Evolutionary conservation across 2,797 vertebrate genomes (phyloP).

Genomic region (Neosilurus mollespiculum): DNA sequence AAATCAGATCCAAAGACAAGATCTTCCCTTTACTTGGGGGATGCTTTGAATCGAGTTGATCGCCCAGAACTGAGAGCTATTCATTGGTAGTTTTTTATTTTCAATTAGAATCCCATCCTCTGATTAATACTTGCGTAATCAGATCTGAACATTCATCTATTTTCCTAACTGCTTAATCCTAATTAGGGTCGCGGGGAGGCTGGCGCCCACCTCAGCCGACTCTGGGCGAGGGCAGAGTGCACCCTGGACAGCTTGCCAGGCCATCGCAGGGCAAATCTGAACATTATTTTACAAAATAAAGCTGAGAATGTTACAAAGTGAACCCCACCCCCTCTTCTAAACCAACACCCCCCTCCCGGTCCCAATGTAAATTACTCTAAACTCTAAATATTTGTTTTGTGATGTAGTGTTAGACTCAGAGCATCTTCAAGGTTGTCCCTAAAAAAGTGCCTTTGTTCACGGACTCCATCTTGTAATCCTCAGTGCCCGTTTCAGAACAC

Average conservation of each 20-base stretch:
- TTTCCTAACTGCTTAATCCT: too few relatives aligned
- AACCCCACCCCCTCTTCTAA: constrained; percentile 47
- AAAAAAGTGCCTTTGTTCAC: constrained; percentile 84
- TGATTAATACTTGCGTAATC: constrained; percentile 33
- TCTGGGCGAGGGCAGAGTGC: too few relatives aligned
- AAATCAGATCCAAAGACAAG: constrained; percentile 56
- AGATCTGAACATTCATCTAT: too few relatives aligned
- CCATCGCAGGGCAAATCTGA: not conserved
- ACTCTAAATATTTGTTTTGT: constrained; percentile 80
- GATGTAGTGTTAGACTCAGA: constrained; percentile 81
- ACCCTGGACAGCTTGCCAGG: too few relatives aligned
- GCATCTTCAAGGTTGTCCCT: constrained; percentile 82
- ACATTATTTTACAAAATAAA: constrained; percentile 16
- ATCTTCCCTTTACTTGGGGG: constrained; percentile 69
- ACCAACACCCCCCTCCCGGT: constrained; percentile 41
- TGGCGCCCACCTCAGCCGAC: too few relatives aligned
- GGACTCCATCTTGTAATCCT: constrained; percentile 79
- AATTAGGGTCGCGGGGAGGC: too few relatives aligned
- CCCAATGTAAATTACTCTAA: constrained; percentile 77
- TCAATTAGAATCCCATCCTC: constrained; percentile 56
- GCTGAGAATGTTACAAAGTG: constrained; percentile 34
- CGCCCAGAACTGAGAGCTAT: constrained; percentile 30
- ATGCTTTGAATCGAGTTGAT: constrained; percentile 59
- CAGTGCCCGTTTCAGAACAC: constrained; percentile 72
- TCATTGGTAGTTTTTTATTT: constrained; percentile 57